Percentiles rank a stretch among this genome's conserved stretches.
phyloP scores from a whole-genome alignment of 2,888 invertebrate species.

The Euproctis similis region DNA sequence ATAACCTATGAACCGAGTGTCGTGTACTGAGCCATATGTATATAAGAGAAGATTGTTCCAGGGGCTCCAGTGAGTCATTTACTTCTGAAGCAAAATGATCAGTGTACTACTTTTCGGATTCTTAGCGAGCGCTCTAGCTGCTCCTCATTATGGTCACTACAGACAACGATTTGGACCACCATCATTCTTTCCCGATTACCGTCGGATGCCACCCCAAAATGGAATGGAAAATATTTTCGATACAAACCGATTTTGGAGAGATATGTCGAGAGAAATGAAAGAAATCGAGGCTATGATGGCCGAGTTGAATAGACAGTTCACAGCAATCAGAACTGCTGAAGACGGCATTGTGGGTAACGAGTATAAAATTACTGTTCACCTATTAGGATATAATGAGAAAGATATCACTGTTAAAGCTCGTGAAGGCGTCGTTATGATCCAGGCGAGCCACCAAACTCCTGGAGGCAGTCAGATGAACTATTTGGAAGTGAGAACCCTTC shows the following conservation, averaged over 20 bases:
- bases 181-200: conserved; percentile 11
- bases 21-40: no score
- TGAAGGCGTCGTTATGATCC: conserved; percentile 49
- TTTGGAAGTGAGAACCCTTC: conserved; percentile 42
- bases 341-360: conserved; percentile 38
- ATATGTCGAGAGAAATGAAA: conserved; percentile 37
- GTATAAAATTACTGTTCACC: conserved; percentile 41
- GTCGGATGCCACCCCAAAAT: conserved; percentile 14
- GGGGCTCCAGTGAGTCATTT: conserved; percentile 12
- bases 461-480: conserved; percentile 30
- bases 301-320: conserved; percentile 38
- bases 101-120: conserved; percentile 32
- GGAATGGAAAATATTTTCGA: conserved; percentile 34
- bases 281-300: conserved; percentile 38
- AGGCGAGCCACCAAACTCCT: conserved; percentile 36
- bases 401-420: conserved; percentile 58
- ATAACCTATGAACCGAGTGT: no score
- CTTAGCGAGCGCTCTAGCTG: conserved; percentile 40
- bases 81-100: conserved; percentile 29
- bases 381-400: conserved; percentile 45
- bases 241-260: conserved; percentile 44
- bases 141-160: conserved; percentile 27
- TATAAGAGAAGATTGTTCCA: no score
- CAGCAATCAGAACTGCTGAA: conserved; percentile 21
- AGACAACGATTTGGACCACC: conserved; percentile 1